Conservation (phyloP, 1,140 invertebrate species). For the Hyphantria cunea region DNA sequence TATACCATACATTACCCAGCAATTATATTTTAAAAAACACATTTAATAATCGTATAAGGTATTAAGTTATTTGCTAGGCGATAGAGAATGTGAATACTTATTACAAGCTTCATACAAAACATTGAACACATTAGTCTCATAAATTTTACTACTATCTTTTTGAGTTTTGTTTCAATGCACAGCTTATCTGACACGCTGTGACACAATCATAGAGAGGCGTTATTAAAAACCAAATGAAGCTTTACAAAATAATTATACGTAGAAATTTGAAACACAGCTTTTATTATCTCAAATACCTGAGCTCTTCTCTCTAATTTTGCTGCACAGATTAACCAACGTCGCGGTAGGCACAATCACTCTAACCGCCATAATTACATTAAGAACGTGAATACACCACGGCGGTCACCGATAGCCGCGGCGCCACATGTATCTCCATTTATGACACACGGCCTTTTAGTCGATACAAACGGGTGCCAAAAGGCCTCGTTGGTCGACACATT, state of each 20-base stretch:
- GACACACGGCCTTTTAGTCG: conserved; percentile 42
- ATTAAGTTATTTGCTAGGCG: too few species aligned
- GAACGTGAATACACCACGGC: conserved; percentile 19
- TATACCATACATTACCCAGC: too few species aligned
- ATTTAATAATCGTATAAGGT: too few species aligned
- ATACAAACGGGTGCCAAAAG: conserved; percentile 75
- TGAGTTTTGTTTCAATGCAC: too few species aligned
- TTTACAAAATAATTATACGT: neutral
- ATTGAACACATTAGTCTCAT: too few species aligned
- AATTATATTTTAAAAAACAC: too few species aligned
- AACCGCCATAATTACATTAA: conserved; percentile 27
- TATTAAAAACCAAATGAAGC: neutral
- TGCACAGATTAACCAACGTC: conserved; percentile 20
- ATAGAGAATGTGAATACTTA: too few species aligned
- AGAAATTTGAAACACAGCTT: neutral
- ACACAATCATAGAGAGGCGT: too few species aligned
- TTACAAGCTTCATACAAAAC: too few species aligned
- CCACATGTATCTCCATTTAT: conserved; percentile 53
- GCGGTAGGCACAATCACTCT: conserved; percentile 25
- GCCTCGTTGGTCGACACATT: conserved; percentile 70
- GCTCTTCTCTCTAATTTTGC: neutral
- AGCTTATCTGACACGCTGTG: too few species aligned
- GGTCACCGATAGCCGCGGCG: conserved; percentile 51
- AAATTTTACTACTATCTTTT: too few species aligned
- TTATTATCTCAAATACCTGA: neutral